Conservation (phyloP, 2,113 vertebrate genomes). For the Otis tarda region DNA sequence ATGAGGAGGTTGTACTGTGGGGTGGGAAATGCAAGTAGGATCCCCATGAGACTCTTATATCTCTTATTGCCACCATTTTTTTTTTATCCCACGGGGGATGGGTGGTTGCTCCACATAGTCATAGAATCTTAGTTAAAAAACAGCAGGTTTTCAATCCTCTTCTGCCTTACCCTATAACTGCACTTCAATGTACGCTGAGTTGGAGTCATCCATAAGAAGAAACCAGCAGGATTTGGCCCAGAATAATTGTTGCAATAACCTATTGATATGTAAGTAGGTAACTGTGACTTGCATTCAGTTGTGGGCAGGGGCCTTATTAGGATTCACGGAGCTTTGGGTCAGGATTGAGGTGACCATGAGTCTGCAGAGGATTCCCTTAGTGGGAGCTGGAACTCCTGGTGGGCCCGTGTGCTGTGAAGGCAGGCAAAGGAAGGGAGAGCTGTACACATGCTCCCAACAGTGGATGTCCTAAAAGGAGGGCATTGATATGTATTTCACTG, state of each 20-base stretch:
- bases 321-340: neutral
- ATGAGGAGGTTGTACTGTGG: neutral
- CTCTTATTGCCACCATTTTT: neutral
- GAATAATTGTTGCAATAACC: neutral
- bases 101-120: neutral
- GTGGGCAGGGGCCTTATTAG: neutral
- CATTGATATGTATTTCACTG: neutral
- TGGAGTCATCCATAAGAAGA: neutral
- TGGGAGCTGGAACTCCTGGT: neutral
- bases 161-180: neutral
- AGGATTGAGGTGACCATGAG: neutral
- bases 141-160: neutral
- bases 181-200: neutral
- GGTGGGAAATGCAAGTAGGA: neutral
- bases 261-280: neutral
- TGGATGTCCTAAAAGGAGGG: neutral
- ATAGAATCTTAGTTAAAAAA: neutral
- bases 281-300: neutral
- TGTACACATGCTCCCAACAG: neutral
- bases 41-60: neutral
- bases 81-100: neutral
- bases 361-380: neutral
- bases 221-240: neutral
- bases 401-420: neutral
- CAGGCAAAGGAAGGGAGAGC: neutral